Percentiles rank a stretch among this genome's conserved stretches.
Evolutionary conservation across 2,113 vertebrate genomes (phyloP).

Genomic region (Ptyas mucosa): DNA sequence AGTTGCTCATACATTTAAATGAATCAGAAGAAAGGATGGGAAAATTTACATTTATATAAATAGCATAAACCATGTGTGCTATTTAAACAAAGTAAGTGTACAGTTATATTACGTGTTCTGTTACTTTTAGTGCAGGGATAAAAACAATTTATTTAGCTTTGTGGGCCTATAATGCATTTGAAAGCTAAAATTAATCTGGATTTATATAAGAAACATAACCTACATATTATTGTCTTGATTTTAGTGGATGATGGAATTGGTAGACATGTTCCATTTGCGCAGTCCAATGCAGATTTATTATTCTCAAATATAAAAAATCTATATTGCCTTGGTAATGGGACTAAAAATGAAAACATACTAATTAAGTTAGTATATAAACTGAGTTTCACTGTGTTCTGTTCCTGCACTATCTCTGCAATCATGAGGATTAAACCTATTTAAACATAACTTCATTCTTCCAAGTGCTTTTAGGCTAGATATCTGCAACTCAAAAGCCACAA

Average conservation of each 20-base stretch:
- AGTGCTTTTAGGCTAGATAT: not conserved
- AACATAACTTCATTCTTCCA: not conserved
- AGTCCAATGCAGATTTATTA: not conserved
- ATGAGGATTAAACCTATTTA: not conserved
- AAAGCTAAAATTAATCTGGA: not conserved
- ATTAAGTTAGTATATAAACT: not conserved
- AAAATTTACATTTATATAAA: not conserved
- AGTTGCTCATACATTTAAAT: not conserved
- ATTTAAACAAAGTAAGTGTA: not conserved
- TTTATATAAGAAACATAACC: not conserved
- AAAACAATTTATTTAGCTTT: not conserved
- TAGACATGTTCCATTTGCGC: not conserved
- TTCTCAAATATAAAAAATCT: not conserved
- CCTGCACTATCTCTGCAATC: not conserved
- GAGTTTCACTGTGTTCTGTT: not conserved
- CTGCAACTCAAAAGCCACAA: not conserved
- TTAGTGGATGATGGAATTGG: not conserved
- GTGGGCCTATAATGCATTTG: not conserved
- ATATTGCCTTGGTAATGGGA: not conserved
- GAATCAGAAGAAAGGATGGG: not conserved
- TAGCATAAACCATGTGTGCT: not conserved
- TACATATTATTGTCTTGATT: not conserved
- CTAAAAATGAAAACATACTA: not conserved
- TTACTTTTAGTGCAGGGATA: not conserved
- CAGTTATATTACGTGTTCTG: not conserved